These are phyloP conservation scores for Tetranychus piercei DNA, from an alignment of 2,888 invertebrate species.

Conservation along the genomic window DNA sequence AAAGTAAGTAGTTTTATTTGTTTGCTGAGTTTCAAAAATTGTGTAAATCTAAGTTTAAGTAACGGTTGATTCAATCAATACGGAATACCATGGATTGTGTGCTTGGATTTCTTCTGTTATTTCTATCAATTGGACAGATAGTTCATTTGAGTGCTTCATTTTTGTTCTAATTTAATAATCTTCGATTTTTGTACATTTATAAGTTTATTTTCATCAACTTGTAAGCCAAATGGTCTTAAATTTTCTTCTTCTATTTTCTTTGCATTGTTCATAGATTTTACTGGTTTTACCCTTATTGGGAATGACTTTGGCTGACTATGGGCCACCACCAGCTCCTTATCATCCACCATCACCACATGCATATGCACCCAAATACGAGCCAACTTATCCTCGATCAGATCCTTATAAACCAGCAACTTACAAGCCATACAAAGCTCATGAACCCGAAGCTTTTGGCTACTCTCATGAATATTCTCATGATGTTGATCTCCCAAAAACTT, in stretches of 20 bases:
- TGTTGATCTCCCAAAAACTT: background rate
- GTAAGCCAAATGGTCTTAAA: too few relatives aligned
- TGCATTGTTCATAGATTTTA: background rate
- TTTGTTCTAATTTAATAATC: too few relatives aligned
- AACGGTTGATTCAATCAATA: background rate
- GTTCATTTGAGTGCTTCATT: too few relatives aligned
- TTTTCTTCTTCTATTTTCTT: conserved; percentile 3
- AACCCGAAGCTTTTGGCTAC: background rate
- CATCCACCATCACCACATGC: background rate
- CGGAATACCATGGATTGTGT: background rate
- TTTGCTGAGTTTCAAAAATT: background rate
- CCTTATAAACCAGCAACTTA: background rate
- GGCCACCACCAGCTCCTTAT: background rate
- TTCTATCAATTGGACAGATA: too few relatives aligned
- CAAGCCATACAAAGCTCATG: background rate
- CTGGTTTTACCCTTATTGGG: background rate
- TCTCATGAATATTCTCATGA: background rate
- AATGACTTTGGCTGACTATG: background rate
- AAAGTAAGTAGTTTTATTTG: background rate
- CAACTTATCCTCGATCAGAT: background rate
- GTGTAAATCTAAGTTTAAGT: background rate
- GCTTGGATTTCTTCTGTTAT: too few relatives aligned
- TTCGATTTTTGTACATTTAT: too few relatives aligned
- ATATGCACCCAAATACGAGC: background rate
- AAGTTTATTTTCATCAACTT: too few relatives aligned